phyloP scores from a whole-genome alignment of 2,888 invertebrate genomes.

The Dryocosmus kuriphilus region DNA sequence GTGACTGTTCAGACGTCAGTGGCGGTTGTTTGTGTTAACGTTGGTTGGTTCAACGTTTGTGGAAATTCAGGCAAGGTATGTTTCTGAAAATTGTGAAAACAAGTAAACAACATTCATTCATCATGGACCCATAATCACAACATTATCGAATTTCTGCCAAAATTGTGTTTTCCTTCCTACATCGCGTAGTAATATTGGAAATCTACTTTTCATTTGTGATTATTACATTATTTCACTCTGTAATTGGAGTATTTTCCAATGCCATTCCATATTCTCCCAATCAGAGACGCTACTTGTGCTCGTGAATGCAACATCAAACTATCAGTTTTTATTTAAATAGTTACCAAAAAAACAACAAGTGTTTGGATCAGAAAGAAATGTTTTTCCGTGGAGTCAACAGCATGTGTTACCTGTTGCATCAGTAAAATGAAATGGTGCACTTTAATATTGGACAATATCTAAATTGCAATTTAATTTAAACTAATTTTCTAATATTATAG shows the following conservation, averaged over 20 bases:
- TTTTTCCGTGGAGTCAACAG: too few relatives aligned
- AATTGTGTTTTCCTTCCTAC: background rate
- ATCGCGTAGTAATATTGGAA: background rate
- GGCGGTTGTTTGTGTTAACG: constrained; percentile 11
- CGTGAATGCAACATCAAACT: too few relatives aligned
- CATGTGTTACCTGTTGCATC: too few relatives aligned
- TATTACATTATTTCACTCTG: background rate
- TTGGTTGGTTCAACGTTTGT: constrained; percentile 11
- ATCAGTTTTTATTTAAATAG: too few relatives aligned
- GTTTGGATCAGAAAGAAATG: too few relatives aligned
- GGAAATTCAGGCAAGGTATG: constrained; percentile 10
- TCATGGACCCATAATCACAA: background rate
- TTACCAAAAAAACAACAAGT: too few relatives aligned
- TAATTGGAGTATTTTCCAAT: background rate
- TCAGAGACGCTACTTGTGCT: background rate
- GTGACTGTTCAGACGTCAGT: too few relatives aligned
- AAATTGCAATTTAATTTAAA: too few relatives aligned
- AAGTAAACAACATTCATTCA: background rate
- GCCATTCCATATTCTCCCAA: background rate
- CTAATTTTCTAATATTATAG: too few relatives aligned
- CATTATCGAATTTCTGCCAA: background rate
- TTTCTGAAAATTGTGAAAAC: background rate
- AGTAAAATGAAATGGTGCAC: too few relatives aligned
- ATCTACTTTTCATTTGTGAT: background rate
- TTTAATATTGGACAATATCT: too few relatives aligned